Percentiles rank a stretch among this genome's conserved stretches.
These are phyloP conservation scores for Coenonympha glycerion DNA, from an alignment of 2,888 invertebrate species.

Conservation along the genomic window DNA sequence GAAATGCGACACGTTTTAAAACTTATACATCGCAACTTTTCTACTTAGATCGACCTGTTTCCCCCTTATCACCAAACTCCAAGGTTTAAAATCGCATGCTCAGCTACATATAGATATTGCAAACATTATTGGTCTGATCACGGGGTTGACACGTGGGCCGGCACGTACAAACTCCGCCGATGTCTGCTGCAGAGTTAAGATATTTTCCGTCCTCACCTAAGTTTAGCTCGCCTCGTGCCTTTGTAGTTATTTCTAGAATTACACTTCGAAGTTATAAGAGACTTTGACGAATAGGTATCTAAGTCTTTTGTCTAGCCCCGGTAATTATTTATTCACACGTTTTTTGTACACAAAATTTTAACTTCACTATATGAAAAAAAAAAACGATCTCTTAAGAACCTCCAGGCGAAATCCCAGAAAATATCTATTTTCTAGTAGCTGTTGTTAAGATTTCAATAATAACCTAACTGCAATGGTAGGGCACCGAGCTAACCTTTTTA, in stretches of 20 bases:
- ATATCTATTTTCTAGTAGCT: no score
- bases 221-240: background rate
- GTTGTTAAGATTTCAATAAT: no score
- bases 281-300: no score
- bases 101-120: conserved; percentile 6
- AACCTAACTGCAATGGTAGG: no score
- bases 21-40: conserved; percentile 1
- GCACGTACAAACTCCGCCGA: conserved; percentile 52
- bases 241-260: conserved; percentile 1
- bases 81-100: conserved; percentile 19
- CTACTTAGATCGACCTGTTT: background rate
- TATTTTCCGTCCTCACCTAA: conserved; percentile 28
- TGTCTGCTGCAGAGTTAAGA: conserved; percentile 44
- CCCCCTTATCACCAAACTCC: background rate
- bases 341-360: no score
- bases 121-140: conserved; percentile 63
- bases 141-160: conserved; percentile 55
- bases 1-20: conserved; percentile 28
- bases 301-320: no score
- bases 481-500: background rate
- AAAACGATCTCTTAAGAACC: no score
- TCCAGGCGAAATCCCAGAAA: no score
- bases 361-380: no score
- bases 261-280: background rate
- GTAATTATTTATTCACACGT: no score